phyloP scores from a whole-genome alignment of 2,888 invertebrate species.

The Polymixis lichenea region DNA sequence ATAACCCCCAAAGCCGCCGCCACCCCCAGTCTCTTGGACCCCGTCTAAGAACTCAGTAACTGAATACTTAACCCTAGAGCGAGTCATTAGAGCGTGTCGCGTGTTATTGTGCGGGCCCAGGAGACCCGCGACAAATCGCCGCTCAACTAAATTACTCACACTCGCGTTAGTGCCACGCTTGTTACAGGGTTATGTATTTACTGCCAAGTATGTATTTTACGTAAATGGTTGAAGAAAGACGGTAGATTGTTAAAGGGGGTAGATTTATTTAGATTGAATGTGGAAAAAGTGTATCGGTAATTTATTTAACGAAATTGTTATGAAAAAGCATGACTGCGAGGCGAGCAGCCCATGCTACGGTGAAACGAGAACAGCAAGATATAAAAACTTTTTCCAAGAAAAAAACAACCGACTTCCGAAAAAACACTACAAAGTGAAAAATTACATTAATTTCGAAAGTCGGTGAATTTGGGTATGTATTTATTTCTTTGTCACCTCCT shows the following conservation, averaged over 20 bases:
- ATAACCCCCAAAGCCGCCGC: conserved; percentile 10
- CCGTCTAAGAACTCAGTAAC: conserved; percentile 49
- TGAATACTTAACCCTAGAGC: conserved; percentile 59
- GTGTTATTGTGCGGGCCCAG: conserved; percentile 55
- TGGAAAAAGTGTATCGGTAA: background rate
- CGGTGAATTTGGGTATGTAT: too few relatives aligned
- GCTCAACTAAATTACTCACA: conserved; percentile 61
- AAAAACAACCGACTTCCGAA: too few relatives aligned
- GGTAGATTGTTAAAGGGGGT: background rate
- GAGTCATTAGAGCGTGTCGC: conserved; percentile 61
- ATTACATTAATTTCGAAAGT: too few relatives aligned
- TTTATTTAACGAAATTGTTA: background rate
- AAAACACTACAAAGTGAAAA: too few relatives aligned
- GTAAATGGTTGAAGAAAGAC: conserved; percentile 37
- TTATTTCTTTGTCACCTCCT: too few relatives aligned
- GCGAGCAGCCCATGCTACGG: too few relatives aligned
- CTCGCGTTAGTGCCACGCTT: conserved; percentile 48
- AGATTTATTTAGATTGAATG: background rate
- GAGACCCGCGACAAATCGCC: conserved; percentile 61
- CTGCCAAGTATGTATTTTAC: conserved; percentile 34
- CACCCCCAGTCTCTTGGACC: conserved; percentile 23
- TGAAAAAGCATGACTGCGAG: background rate
- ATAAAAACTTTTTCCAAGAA: too few relatives aligned
- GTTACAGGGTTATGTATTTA: conserved; percentile 53
- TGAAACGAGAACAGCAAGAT: background rate